Percentiles rank a stretch among this genome's conserved stretches.
These are phyloP conservation scores for Tipula helvola DNA, from an alignment of 2,888 invertebrate genomes.

Conservation along the genomic window DNA sequence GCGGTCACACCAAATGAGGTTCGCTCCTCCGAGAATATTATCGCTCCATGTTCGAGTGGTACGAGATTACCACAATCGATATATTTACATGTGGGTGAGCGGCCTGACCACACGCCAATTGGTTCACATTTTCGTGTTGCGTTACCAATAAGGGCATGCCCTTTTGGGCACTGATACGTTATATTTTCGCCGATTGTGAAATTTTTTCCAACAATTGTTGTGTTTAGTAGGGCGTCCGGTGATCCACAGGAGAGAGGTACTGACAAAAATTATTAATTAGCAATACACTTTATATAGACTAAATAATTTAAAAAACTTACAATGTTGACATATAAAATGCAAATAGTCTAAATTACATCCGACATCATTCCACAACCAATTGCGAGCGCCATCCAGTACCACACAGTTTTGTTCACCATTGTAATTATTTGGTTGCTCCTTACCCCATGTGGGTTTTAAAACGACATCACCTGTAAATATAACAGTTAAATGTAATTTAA, in stretches of 20 bases:
- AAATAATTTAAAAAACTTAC: not conserved
- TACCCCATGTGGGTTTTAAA: constrained; percentile 75
- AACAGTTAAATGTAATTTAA: not conserved
- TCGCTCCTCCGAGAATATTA: constrained; percentile 50
- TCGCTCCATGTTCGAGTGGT: constrained; percentile 58
- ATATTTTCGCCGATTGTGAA: constrained; percentile 58
- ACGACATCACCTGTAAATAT: constrained; percentile 56
- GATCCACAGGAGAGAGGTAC: constrained; percentile 78
- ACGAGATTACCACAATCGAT: constrained; percentile 65
- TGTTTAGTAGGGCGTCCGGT: constrained; percentile 73
- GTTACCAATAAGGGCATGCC: constrained; percentile 65
- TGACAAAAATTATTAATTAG: not conserved
- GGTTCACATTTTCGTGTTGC: constrained; percentile 52
- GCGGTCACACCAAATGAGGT: constrained; percentile 71
- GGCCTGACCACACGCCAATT: constrained; percentile 74
- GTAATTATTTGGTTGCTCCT: constrained; percentile 91
- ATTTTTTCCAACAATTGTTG: constrained; percentile 60
- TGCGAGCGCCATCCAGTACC: constrained; percentile 79
- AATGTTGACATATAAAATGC: constrained; percentile 84
- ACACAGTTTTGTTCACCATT: constrained; percentile 92
- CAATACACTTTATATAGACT: not conserved
- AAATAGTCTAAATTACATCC: constrained; percentile 87
- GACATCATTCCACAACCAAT: constrained; percentile 91
- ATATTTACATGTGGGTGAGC: constrained; percentile 74
- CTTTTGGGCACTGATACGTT: constrained; percentile 66